phyloP scores from a whole-genome alignment of 2,113 vertebrate genomes.

The Pycnonotus jocosus region DNA sequence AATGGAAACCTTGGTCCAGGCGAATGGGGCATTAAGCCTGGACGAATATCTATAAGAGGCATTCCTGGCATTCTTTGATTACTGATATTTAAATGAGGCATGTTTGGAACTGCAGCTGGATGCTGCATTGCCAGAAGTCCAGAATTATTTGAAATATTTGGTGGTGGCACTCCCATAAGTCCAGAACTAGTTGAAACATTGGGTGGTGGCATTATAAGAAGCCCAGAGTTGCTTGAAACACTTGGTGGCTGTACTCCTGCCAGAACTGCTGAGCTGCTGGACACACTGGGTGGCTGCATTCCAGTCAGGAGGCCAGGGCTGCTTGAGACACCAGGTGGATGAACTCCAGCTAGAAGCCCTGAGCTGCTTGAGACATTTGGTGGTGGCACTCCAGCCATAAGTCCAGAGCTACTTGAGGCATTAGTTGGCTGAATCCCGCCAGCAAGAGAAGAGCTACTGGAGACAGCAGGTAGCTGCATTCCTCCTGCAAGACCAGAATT shows the following conservation, averaged over 20 bases:
- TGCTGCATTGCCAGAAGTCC: conserved; percentile 90
- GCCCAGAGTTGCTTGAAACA: conserved; percentile 69
- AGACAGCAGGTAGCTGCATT: conserved; percentile 65
- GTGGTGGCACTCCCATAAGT: conserved; percentile 80
- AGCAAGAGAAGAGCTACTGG: conserved; percentile 67
- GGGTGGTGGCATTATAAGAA: conserved; percentile 71
- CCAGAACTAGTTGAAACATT: conserved; percentile 76
- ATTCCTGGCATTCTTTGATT: conserved; percentile 87
- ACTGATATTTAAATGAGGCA: conserved; percentile 81
- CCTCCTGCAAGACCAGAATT: conserved; percentile 74
- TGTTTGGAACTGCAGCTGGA: conserved; percentile 81
- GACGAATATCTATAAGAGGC: conserved; percentile 87
- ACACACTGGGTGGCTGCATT: conserved; percentile 80
- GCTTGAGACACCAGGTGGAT: conserved; percentile 69
- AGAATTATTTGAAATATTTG: conserved; percentile 73
- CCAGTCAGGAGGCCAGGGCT: conserved; percentile 83
- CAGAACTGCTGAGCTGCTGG: conserved; percentile 69
- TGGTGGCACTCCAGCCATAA: conserved; percentile 83
- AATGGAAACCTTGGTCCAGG: conserved; percentile 87
- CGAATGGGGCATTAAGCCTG: conserved; percentile 81
- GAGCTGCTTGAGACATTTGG: conserved; percentile 72
- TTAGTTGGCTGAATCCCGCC: conserved; percentile 67
- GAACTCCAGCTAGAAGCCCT: conserved; percentile 69
- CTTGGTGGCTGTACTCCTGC: conserved; percentile 65
- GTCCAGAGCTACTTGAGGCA: conserved; percentile 69